Evolutionary conservation across 2,888 invertebrate genomes (phyloP).

Genomic region (Neria commutata): DNA sequence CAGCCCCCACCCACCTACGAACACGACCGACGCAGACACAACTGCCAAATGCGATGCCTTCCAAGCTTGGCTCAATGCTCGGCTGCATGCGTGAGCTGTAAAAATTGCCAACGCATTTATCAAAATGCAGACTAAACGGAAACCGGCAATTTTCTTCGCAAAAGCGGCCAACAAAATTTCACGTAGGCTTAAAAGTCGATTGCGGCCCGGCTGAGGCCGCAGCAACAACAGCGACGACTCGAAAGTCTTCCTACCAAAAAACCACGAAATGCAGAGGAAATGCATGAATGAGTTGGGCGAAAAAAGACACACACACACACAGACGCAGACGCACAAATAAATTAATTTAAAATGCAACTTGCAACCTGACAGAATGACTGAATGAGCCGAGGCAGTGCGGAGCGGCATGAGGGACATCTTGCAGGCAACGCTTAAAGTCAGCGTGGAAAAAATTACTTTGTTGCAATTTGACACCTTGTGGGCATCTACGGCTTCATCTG

Average conservation of each 20-base stretch:
- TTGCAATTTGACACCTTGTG: slow-evolving; percentile 59
- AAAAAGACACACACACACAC: slow-evolving; percentile 4
- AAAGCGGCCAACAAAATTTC: too few relatives aligned
- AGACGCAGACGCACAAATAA: slow-evolving; percentile 7
- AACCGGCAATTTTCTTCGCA: slow-evolving; percentile 6
- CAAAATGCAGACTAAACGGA: slow-evolving; percentile 2
- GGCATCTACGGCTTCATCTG: slow-evolving; percentile 61
- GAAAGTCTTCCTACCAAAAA: too few relatives aligned
- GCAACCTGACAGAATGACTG: not conserved
- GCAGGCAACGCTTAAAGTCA: too few relatives aligned
- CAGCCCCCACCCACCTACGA: too few relatives aligned
- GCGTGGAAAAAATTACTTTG: slow-evolving; percentile 24
- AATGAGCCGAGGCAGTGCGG: not conserved
- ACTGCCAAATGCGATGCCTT: not conserved
- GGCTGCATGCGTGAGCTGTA: too few relatives aligned
- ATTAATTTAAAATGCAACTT: slow-evolving; percentile 7
- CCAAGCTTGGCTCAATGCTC: not conserved
- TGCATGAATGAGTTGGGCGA: too few relatives aligned
- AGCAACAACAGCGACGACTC: too few relatives aligned
- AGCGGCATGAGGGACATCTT: not conserved
- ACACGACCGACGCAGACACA: not conserved
- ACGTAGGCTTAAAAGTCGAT: too few relatives aligned
- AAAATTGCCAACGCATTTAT: too few relatives aligned
- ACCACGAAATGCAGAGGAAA: too few relatives aligned
- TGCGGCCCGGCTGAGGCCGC: too few relatives aligned